phyloP scores from a whole-genome alignment of 2,797 vertebrate species.

The Rallus crepitans region DNA sequence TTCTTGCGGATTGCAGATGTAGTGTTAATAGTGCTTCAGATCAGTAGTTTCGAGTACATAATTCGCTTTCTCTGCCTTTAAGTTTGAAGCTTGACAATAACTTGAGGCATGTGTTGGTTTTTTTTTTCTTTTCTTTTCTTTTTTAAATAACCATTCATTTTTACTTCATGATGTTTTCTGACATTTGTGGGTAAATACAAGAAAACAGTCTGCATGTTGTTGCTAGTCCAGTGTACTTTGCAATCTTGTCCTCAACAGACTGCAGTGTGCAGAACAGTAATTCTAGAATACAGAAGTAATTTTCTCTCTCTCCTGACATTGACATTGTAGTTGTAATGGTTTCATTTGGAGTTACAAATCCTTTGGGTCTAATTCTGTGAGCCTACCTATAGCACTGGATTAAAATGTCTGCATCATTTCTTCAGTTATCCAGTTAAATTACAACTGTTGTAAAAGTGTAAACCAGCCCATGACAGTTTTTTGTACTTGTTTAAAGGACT shows the following conservation, averaged over 20 bases:
- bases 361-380: constrained; percentile 89
- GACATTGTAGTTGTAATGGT: constrained; percentile 81
- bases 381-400: constrained; percentile 92
- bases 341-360: constrained; percentile 83
- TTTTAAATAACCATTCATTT: constrained; percentile 56
- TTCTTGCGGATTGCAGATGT: constrained; percentile 57
- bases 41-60: constrained; percentile 73
- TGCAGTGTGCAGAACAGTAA: constrained; percentile 75
- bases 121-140: constrained; percentile 30
- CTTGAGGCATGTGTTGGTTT: constrained; percentile 42
- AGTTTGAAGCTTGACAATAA: constrained; percentile 79
- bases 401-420: constrained; percentile 87
- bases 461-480: constrained; percentile 89
- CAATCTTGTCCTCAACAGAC: constrained; percentile 76
- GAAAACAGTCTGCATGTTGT: constrained; percentile 80
- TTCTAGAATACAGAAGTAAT: constrained; percentile 77
- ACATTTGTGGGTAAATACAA: constrained; percentile 78
- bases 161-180: constrained; percentile 76
- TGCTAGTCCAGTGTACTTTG: constrained; percentile 79
- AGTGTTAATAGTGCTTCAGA: constrained; percentile 73
- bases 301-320: constrained; percentile 79
- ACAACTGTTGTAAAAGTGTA: constrained; percentile 87
- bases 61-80: constrained; percentile 74
- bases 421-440: constrained; percentile 85
- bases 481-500: constrained; percentile 94